These are phyloP conservation scores for Pseudachorutes palmiensis DNA, from an alignment of 1,140 invertebrate genomes.

Conservation along the genomic window DNA sequence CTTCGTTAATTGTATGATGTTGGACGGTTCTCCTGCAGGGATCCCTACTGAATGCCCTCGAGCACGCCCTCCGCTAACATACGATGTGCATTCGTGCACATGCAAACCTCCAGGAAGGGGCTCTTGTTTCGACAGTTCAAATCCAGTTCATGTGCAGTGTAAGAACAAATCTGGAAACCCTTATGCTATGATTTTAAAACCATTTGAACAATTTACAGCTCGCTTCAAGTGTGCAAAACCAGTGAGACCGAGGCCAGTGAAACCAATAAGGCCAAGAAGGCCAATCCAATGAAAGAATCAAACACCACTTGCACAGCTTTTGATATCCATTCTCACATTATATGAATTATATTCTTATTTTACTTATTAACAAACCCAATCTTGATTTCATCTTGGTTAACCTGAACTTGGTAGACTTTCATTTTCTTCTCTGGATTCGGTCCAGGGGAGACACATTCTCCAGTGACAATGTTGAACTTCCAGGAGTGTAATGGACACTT, in stretches of 20 bases:
- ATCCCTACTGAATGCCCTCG: not conserved
- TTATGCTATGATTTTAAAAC: not conserved
- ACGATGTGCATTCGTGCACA: not conserved
- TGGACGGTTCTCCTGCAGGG: not conserved
- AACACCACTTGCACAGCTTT: not conserved
- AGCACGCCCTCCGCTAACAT: not conserved
- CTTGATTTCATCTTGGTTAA: constrained; percentile 12
- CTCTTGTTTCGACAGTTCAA: not conserved
- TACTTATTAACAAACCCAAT: constrained; percentile 8
- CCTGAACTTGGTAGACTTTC: constrained; percentile 12
- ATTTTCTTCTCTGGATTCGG: not conserved
- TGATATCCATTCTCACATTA: not conserved
- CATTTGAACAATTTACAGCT: not conserved
- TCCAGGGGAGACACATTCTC: constrained; percentile 18
- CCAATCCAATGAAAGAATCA: not conserved
- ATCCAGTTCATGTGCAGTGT: not conserved
- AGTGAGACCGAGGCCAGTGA: not conserved
- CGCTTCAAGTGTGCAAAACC: not conserved
- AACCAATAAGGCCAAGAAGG: not conserved
- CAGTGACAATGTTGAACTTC: constrained; percentile 17
- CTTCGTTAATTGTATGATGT: not conserved
- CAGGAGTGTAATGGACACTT: constrained; percentile 20
- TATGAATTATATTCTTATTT: not conserved
- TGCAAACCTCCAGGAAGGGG: not conserved
- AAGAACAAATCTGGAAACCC: not conserved